These are phyloP conservation scores for Muscicapa comitata DNA, from an alignment of 2,797 vertebrate genomes.

Conservation along the genomic window DNA sequence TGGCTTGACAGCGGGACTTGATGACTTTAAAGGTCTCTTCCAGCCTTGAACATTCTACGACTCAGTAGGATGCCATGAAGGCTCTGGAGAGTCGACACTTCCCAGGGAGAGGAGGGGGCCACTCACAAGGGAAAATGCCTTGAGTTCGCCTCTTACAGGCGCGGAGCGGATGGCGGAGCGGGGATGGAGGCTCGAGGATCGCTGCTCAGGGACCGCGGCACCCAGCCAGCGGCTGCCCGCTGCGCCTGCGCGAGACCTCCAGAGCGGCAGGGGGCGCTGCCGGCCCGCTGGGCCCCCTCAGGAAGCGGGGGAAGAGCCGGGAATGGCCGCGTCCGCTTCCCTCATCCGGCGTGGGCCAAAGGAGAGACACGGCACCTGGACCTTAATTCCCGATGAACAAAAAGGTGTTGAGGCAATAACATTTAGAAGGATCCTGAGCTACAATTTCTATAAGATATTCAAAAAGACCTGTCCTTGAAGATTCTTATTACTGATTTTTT, in stretches of 20 bases:
- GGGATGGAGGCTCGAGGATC: too few relatives aligned
- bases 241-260: constrained; percentile 5
- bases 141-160: neutral
- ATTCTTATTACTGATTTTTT: rapidly evolving
- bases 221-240: neutral
- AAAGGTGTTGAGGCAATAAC: neutral
- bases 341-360: rapidly evolving
- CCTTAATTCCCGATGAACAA: rapidly evolving
- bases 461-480: neutral
- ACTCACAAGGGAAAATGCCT: neutral
- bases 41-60: neutral
- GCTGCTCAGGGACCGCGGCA: neutral
- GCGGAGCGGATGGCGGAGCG: too few relatives aligned
- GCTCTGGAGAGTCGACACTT: neutral
- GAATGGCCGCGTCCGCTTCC: rapidly evolving
- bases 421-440: neutral
- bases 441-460: rapidly evolving
- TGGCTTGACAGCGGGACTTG: neutral
- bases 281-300: neutral
- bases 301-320: neutral
- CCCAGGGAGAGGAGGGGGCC: too few relatives aligned
- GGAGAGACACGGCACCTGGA: neutral
- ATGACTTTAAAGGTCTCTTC: neutral
- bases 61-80: neutral
- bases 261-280: constrained; percentile 50